Evolutionary conservation across 1,140 invertebrate species (phyloP), one percentile per base, ranked within the genome.

Genomic region (Lasioglossum baleicum): DNA sequence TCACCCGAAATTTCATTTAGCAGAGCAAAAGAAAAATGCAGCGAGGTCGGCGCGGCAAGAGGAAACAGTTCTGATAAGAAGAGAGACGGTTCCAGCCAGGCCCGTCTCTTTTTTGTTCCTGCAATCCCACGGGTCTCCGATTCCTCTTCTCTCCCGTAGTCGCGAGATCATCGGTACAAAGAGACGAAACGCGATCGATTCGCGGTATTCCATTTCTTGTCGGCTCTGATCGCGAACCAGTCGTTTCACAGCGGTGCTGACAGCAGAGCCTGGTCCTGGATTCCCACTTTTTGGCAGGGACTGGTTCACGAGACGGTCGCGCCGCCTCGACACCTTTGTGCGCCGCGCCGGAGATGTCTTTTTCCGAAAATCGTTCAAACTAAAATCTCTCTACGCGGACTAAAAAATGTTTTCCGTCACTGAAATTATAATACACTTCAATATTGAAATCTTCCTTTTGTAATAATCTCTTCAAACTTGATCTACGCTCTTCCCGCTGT

Each of bases 151-250:
- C 70, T 44, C 22, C 58, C 78, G 67, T 53, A 20, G 13, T 20
- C 51, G 51, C 51, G 51, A 20, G 67, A 75, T 51, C 66, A 83
- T 78, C 74, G 69, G 70, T 77, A 70, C 75, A 83, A 71, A 75
- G 71, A 85, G 81, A 88, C 83, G 81, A 88, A 83, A 87, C 76
- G 60, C 75, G 65, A 70, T 75, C 78, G 82, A 82, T 87, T 87
- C 83, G 75, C 80, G 88, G 87, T 84, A 89, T 89, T 89, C 68
- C 78, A 71, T 67, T 89, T 89, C 88, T 89, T 88, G 86, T 73
- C 51, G 44, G 51, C 61, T 78, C 75, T 71, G 31, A 48, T 26
- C 69, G 20, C 40, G 70, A 63, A 64, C 53, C 68, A 77, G 70
- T 70, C 53, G n/a, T 69, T 58, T 74, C 76, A 71, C 75, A 67